Conservation (phyloP, 2,797 vertebrate species). For the Morelia viridis region DNA sequence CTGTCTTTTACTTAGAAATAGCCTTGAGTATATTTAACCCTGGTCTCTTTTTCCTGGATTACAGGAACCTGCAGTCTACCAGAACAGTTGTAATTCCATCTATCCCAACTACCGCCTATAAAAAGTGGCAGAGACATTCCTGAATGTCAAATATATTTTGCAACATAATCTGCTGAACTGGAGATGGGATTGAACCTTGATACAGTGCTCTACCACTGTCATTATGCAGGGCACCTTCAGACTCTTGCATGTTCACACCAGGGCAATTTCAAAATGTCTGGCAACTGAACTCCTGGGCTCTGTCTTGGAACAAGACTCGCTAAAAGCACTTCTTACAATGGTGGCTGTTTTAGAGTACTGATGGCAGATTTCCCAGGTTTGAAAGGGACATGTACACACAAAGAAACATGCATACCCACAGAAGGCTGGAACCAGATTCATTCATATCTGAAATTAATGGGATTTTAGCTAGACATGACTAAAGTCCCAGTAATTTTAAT, state of each 20-base stretch:
- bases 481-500: not conserved
- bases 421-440: not conserved
- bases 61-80: not conserved
- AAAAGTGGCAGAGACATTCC: not conserved
- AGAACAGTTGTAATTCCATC: not conserved
- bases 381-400: not conserved
- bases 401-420: not conserved
- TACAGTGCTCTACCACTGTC: not conserved
- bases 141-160: not conserved
- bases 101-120: not conserved
- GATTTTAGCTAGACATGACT: not conserved
- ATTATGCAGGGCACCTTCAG: not conserved
- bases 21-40: not conserved
- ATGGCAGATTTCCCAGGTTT: not conserved
- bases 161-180: not conserved
- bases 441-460: not conserved
- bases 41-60: not conserved
- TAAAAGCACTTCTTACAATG: not conserved
- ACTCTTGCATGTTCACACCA: not conserved
- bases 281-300: not conserved
- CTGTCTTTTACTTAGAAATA: not conserved
- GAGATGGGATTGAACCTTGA: not conserved
- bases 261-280: not conserved
- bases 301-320: not conserved
- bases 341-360: not conserved